Base-by-base conservation (phyloP, 2,113 vertebrate genomes). In the Colius striatus region DNA sequence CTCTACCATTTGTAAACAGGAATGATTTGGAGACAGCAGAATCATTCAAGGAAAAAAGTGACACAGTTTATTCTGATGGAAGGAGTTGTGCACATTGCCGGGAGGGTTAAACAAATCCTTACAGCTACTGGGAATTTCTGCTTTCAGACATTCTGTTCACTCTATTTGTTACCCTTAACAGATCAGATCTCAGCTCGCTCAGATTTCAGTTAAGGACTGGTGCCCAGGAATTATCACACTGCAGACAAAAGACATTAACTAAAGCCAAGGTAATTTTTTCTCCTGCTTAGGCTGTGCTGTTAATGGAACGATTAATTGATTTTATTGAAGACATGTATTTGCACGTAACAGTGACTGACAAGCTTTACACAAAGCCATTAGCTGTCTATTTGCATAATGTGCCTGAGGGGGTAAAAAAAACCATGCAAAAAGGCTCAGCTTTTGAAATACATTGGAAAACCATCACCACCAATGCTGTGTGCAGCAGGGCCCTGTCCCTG, bases 171-270 rank as follows among this genome's bases (percentile, higher is more conserved):
- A 86, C 51, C 25, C 54, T 3, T 23, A 79, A n/a, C 76, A 77
- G 66, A 91, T 79, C 76, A 78, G 82, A 16, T 17, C 63, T 71
- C n/a, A 36, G 68, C 77, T 82, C 71, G 93, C 73, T 75, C 68
- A 67, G 65, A 45, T 74, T 94, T 51, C 83, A 96, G 17, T 70
- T 95, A 89, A 80, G 60, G 95, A 79, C 54, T 83, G 74, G 91
- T 36, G 79, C 78, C 74, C 30, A 91, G 67, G 75, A 93, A 90
- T 55, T 93, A 94, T 25, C 86, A n/a, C 34, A 74, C 32, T 50
- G 73, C 89, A 94, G 88, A 94, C 70, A 95, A 91, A 94, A 86
- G 55, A 85, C 77, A 90, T 81, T 55, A 89, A 85, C 66, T 82
- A 62, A 87, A 94, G 78, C 38, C 36, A 70, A 79, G 87, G 86